Base-by-base conservation (phyloP, 2,797 vertebrate genomes). In the Sebastes glaucus region DNA sequence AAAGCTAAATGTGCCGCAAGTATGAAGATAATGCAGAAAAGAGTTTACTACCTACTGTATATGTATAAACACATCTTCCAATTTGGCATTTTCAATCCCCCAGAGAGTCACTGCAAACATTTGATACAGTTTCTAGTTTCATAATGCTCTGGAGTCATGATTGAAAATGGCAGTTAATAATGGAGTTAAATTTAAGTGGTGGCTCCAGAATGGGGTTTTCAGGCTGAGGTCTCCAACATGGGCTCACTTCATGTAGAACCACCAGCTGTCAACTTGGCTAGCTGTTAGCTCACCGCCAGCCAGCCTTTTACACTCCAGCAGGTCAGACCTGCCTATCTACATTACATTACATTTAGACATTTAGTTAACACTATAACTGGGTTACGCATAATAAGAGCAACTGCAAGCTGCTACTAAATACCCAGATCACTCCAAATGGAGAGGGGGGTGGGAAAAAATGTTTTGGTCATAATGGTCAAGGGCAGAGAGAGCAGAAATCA, bases 201-300 rank as follows among this genome's bases (percentile, higher is more conserved):
- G 57, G 22, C 46, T 67, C 25, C 23, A 6, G 6, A 46, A 62
- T 63, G 7, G 14, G 14, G 5, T 27, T 74, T 55, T 67, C 38
- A 73, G 66, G 27, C 27, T 27, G 18, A 57, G 35, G 9, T 59
- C 6, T 71, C 18, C 42, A 46, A 8, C 18, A 11, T 11, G 20
- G 16, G 25, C n/a, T 78, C 35, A 32, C 27, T 42, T 65, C 23
- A 60, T 75, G 42, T 56, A 22, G 11, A 65, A 74, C n/a, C 46
- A 71, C 28, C 59, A 61, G 81, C 71, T 71, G 65, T 83, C 59
- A 28, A 8, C 65, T 64, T 68, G 63, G 70, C 74, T 57, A 73
- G 49, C 28, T 69, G n/a, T 32, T 74, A 38, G 53, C 61, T 59
- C 14, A 16, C 23, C 16, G 22, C n/a, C 52, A n/a, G 64, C 60